Percentiles rank a stretch among this genome's conserved stretches.
Conservation (phyloP, 2,888 invertebrate genomes). For the Idaea straminata region DNA sequence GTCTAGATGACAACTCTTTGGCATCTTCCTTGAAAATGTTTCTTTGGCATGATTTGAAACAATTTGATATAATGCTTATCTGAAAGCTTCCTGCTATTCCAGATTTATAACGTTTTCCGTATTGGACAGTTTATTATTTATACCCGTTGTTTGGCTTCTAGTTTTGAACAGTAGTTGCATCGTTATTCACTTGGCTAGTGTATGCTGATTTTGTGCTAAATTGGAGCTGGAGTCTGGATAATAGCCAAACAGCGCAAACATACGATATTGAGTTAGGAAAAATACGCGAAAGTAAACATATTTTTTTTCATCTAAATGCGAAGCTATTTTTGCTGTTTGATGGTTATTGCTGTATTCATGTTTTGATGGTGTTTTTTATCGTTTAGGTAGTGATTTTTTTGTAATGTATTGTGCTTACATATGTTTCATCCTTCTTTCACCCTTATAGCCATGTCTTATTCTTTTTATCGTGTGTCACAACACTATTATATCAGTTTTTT, state of each 20-base stretch:
- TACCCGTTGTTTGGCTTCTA: neutral
- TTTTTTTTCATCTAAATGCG: neutral
- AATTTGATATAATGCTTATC: neutral
- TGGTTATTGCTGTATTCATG: conserved; percentile 1
- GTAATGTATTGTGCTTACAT: no score
- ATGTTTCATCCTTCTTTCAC: neutral
- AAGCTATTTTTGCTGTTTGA: neutral
- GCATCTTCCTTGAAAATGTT: neutral
- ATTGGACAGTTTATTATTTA: neutral
- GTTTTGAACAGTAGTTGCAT: neutral
- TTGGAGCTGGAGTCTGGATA: conserved; percentile 16
- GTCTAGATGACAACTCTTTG: neutral
- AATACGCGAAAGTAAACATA: neutral
- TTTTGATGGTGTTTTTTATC: neutral
- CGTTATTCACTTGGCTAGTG: neutral
- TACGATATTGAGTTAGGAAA: neutral
- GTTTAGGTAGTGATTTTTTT: neutral
- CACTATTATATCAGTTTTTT: no score
- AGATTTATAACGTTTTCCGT: neutral
- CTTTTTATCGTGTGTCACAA: no score
- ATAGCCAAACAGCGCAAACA: conserved; percentile 21
- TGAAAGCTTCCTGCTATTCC: neutral
- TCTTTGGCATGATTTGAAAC: neutral
- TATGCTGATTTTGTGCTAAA: neutral
- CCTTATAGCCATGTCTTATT: neutral